Base-by-base conservation (phyloP, 1,140 invertebrate genomes). In the Ostrea denselamellosa region DNA sequence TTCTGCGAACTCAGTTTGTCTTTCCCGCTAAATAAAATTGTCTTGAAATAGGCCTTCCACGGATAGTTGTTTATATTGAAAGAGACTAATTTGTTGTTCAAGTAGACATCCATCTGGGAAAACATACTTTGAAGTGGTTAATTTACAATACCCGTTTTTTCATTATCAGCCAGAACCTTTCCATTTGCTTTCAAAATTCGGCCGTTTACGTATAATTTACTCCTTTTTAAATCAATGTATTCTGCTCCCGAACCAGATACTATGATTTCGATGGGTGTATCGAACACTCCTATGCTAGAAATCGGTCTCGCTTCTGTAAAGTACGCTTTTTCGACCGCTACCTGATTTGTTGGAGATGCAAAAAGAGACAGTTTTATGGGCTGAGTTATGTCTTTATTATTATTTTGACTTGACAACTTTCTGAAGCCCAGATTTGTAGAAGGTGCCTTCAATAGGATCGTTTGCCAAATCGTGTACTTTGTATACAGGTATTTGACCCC, bases 61-160 rank as follows among this genome's bases (percentile, higher is more conserved):
- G 88, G 88, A 56, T 86, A 89, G 51, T 89, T 83, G 71, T 71
- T 90, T 10, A 71, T 87, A 51, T 89, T 89, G 51, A 86, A 54
- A 0, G 90, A 89, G 12, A 90, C 87, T 2, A 90, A 28, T 83
- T 88, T 89, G n/a, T 85, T 85, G 77, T 90, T 90, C 62, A 90
- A 53, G 34, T 84, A 86, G n/a, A 88, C 53, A 81, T 90, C 90
- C 28, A 90, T 83, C 25, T 90, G 90, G 4, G 86, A 87, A 53
- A 83, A 87, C 62, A 89, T 77, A 77, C 54, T 86, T n/a, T 89
- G 90, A 28, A 89, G 14, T 1, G 85, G 88, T 34, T 85, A 58
- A 83, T 90, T 90, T 2, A 90, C 71, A 12, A 88, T 86, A 9
- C 77, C 84, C 9, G 68, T 85, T 51, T 90, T 82, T 84, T 89